These are phyloP conservation scores for Drosophila seguyi DNA, from an alignment of 1,140 invertebrate genomes.

Conservation along the genomic window DNA sequence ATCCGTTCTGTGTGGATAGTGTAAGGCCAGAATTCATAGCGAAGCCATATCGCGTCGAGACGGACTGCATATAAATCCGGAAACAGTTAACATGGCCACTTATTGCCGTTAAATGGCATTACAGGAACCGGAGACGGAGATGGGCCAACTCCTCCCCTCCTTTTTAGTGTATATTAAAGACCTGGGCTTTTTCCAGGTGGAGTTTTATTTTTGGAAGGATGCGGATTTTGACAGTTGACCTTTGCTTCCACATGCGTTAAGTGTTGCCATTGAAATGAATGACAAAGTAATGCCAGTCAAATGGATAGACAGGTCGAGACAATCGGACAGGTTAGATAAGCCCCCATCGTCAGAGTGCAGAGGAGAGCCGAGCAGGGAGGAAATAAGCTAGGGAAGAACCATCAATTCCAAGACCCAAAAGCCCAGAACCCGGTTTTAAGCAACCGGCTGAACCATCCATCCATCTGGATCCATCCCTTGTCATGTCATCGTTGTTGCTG, in stretches of 20 bases:
- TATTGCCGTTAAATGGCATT: slow-evolving; percentile 77
- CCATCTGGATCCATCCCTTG: slow-evolving; percentile 69
- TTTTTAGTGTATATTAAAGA: slow-evolving; percentile 19
- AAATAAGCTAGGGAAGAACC: slow-evolving; percentile 30
- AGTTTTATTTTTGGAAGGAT: slow-evolving; percentile 61
- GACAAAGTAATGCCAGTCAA: slow-evolving; percentile 84
- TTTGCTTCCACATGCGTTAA: slow-evolving; percentile 60
- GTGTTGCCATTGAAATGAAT: slow-evolving; percentile 78
- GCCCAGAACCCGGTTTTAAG: slow-evolving; percentile 37
- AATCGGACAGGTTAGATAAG: slow-evolving; percentile 52
- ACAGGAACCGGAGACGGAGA: slow-evolving; percentile 12
- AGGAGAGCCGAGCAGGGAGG: slow-evolving; percentile 9
- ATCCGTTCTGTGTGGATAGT: background rate
- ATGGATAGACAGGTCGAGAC: slow-evolving; percentile 65
- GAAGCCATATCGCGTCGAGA: slow-evolving; percentile 60
- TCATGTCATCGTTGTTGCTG: slow-evolving; percentile 65
- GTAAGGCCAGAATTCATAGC: slow-evolving; percentile 28
- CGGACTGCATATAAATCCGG: slow-evolving; percentile 57
- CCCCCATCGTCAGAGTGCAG: background rate
- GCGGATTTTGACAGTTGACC: slow-evolving; percentile 64
- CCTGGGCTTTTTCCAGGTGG: slow-evolving; percentile 16
- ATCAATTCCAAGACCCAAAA: slow-evolving; percentile 61
- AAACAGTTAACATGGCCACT: slow-evolving; percentile 80
- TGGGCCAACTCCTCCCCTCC: background rate
- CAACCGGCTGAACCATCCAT: slow-evolving; percentile 34